Evolutionary conservation across 2,113 vertebrate species (phyloP), one percentile per base, ranked within the genome.

Genomic region (Vulpes lagopus): DNA sequence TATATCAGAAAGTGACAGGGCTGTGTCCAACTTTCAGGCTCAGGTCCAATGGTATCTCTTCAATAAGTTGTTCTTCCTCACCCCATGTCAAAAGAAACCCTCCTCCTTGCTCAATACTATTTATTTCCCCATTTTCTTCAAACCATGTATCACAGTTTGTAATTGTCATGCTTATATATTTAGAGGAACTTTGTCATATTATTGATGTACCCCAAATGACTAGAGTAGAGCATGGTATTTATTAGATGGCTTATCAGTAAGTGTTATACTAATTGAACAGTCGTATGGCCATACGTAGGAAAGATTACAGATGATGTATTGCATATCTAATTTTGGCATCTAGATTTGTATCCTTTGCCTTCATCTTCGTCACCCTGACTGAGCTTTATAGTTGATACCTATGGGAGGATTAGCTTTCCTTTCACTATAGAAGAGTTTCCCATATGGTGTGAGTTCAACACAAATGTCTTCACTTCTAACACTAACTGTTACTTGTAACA

Each of bases 401-500:
- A 2, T 11, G 15, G n/a, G 69, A 83, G 8, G 8, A 8, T 73
- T 35, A 81, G 8, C 4, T 95, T 60, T 90, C 8, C 5, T 43
- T 94, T 79, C 22, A 55, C 20, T 60, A 20, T 10, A 55, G 11
- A 83, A 67, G 30, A 0, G 71, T 86, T 81, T 62, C 30, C 3
- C 9, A 35, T 19, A 38, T 8, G 4, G 5, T 59, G 2, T 57
- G 5, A 11, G 14, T 80, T 92, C n/a, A 85, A 64, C 3, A 30
- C 67, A 1, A 0, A 38, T 51, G 23, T 43, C 51, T 94, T 73
- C 9, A 64, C 22, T 89, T 87, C 20, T 32, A 83, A 82, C 8
- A 80, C 1, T 78, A 92, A 78, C 27, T 95, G n/a, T 62, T 76
- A 4, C 11, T 80, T 93, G 38, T 91, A 82, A 87, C 9, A 69